Base-by-base conservation (phyloP, 2,113 vertebrate genomes). In the Eidolon helvum region DNA sequence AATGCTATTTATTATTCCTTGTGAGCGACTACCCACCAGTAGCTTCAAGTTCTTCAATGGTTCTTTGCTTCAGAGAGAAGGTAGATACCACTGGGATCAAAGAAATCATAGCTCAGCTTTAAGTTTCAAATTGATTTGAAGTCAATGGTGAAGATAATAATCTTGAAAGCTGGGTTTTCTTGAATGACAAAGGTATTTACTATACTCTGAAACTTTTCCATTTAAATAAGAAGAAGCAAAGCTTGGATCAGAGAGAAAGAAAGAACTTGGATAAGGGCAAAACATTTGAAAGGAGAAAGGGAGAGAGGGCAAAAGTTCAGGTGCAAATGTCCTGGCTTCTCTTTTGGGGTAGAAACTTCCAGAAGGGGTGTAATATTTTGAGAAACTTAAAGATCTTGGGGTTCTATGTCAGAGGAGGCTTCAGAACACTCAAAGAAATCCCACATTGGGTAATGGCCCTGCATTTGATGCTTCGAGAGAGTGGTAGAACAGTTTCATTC, bases 121-220 rank as follows among this genome's bases (percentile, higher is more conserved):
- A 83, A 83, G 9, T 55, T 83, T 95, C 69, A 97, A 78, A 43
- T 10, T 45, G n/a, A 53, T 66, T 88, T 68, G n/a, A 94, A 84
- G 69, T 78, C 87, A 10, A 57, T 16, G 5, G 10, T 40, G 83
- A 95, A 94, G 33, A 68, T 7, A 48, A 80, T 90, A 50, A 61
- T 91, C 40, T 66, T 43, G 57, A 94, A 66, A 78, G 38, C 12
- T n/a, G 12, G 50, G 43, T 45, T 97, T 87, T 69, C 43, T 61
- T 71, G 83, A 78, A 7, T 66, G 24, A 78, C 33, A 50, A 87
- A 66, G 35, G 10, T 65, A 50, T 66, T 94, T 91, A 72, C 69
- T 91, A 82, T 87, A 94, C 91, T 79, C 71, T 35, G 48, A 87
- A 87, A 65, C 2, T 38, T 71, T 43, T 69, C 50, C 21, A 50